A percentile compares a stretch with the other conserved stretches of the same genome.
Conservation (phyloP, 2,797 vertebrate genomes). For the Falco biarmicus region DNA sequence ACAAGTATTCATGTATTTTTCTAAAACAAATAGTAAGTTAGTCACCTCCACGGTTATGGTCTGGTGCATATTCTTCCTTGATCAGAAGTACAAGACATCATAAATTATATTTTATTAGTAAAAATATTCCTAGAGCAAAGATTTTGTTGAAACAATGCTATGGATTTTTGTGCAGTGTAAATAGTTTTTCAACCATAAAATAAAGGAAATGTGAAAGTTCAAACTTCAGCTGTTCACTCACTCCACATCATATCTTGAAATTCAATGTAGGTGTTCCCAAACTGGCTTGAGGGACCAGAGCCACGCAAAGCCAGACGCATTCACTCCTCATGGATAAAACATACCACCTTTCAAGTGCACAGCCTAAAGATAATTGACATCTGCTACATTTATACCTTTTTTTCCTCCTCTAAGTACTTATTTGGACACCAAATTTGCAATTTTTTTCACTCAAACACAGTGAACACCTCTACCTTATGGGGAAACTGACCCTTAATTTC, state of each 20-base stretch:
- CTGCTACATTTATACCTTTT: not conserved
- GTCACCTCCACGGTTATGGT: not conserved
- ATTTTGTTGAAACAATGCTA: not conserved
- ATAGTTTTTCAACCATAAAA: not conserved
- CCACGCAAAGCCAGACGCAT: not conserved
- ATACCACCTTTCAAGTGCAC: not conserved
- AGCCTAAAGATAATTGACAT: not conserved
- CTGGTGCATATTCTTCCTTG: not conserved
- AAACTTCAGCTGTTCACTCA: not conserved
- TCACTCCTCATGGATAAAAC: not conserved
- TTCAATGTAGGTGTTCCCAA: accelerated
- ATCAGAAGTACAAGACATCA: not conserved
- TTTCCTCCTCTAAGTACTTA: not conserved
- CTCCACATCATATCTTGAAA: not conserved
- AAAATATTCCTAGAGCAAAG: not conserved
- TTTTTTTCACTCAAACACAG: not conserved
- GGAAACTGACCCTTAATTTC: not conserved
- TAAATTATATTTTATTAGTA: not conserved
- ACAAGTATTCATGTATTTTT: not conserved
- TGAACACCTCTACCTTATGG: not conserved
- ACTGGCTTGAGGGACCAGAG: not conserved
- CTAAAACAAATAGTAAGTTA: not conserved
- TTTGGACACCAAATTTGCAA: not conserved
- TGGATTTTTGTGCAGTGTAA: not conserved
- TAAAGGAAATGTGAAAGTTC: not conserved